Conservation (phyloP, 2,113 vertebrate genomes). For the Tragelaphus strepsiceros region DNA sequence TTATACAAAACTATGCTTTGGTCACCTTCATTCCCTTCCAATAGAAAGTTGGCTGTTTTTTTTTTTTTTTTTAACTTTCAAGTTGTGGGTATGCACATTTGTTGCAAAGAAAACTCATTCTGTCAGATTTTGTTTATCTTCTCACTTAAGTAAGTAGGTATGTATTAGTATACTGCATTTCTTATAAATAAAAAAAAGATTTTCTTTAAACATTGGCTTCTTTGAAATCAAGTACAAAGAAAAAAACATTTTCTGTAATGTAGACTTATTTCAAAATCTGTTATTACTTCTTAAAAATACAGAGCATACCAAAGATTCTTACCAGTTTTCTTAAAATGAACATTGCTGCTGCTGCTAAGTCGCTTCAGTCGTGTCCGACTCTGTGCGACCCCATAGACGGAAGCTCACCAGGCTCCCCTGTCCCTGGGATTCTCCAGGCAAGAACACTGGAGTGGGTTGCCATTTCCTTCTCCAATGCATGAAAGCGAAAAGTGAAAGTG, state of each 20-base stretch:
- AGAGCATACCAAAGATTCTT: neutral
- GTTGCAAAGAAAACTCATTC: neutral
- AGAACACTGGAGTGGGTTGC: too few species aligned
- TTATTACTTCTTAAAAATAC: neutral
- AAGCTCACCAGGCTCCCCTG: too few species aligned
- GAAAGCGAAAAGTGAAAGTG: too few species aligned
- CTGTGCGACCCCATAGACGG: too few species aligned
- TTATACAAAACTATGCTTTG: neutral
- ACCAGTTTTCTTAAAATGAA: neutral
- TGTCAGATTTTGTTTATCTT: conserved; percentile 17
- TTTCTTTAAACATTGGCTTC: neutral
- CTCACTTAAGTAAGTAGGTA: neutral
- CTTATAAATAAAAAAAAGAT: neutral
- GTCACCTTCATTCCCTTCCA: neutral
- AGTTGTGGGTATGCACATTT: neutral
- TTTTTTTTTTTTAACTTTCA: neutral
- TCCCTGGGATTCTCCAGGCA: too few species aligned
- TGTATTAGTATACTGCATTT: neutral
- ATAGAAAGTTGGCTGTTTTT: neutral
- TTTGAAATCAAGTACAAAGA: neutral
- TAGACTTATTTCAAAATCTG: conserved; percentile 1
- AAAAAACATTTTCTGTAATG: neutral
- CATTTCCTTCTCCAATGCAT: too few species aligned
- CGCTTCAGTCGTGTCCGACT: too few species aligned
- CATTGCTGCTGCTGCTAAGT: too few species aligned